Evolutionary conservation across 2,888 invertebrate genomes (phyloP), one percentile per base, ranked within the genome.

Genomic region (Drosophila basisetae): DNA sequence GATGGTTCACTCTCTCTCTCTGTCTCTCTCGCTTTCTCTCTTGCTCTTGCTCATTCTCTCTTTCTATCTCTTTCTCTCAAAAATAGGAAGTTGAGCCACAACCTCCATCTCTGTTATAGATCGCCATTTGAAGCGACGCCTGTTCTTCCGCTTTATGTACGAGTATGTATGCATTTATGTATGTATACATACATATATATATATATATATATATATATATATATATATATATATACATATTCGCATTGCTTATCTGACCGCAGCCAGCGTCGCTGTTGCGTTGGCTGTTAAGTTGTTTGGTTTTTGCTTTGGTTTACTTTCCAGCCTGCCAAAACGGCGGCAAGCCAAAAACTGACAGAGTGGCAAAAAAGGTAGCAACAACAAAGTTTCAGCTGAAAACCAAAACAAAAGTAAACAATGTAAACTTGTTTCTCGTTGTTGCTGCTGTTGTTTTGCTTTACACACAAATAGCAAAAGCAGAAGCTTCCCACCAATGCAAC

Each of bases 351-450:
- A 78, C 82, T 75, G 71, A 82, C 79, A 80, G 81, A 80, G 78
- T 80, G 81, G 81, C 78, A 80, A 81, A 78, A 82, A 75, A 68
- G 50, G 67, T 69, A 80, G 69, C 58, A 76, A 76, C 75, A 71
- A 81, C 64, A 71, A 70, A 61, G 56, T 79, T 81, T 71, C 71
- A 66, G 83, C 72, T 78, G 53, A 73, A 78, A 84, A 68, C 76
- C 73, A 89, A 86, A 81, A 79, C 84, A 80, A 84, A 86, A 79
- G 84, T 84, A 87, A 89, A 82, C 84, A 89, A 85, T 87, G 73
- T 78, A 76, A 83, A 81, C 76, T 81, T 83, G 73, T 61, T 63
- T 56, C 78, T 63, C 65, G 39, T 66, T 73, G 66, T 73, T 79
- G 69, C 66, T 69, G 75, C 67, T 67, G 31, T 31, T 53, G 31